phyloP scores from a whole-genome alignment of 2,113 vertebrate genomes.

The Gambusia affinis region DNA sequence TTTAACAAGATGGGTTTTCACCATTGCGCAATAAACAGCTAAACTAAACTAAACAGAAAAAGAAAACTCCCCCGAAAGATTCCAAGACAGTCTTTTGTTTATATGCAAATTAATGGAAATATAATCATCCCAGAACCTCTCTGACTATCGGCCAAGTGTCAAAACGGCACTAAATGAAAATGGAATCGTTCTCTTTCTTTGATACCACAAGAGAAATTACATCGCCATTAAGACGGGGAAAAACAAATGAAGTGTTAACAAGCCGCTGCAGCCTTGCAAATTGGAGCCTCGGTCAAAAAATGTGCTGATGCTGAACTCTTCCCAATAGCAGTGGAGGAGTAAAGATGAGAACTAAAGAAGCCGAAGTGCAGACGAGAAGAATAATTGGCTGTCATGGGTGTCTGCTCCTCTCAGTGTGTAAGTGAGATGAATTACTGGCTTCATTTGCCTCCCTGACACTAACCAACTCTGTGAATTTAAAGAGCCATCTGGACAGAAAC shows the following conservation, averaged over 20 bases:
- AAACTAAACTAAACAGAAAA: too few relatives aligned
- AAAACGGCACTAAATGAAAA: background rate
- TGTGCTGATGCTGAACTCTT: constrained; percentile 44
- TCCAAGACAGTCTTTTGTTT: too few relatives aligned
- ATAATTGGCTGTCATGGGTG: constrained; percentile 64
- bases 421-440: constrained; percentile 45
- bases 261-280: background rate
- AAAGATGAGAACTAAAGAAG: constrained; percentile 39
- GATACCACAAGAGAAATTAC: background rate
- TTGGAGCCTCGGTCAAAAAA: constrained; percentile 22
- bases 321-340: constrained; percentile 23
- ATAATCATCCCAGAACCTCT: background rate
- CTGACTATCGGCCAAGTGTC: background rate
- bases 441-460: constrained; percentile 35
- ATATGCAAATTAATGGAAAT: too few relatives aligned
- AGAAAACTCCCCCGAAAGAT: too few relatives aligned
- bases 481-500: constrained; percentile 6
- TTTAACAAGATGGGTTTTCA: too few relatives aligned
- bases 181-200: too few relatives aligned
- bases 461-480: constrained; percentile 6
- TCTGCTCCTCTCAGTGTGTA: constrained; percentile 49
- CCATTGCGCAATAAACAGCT: background rate
- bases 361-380: constrained; percentile 37
- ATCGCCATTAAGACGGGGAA: background rate
- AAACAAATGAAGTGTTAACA: constrained; percentile 11